Percentiles rank a stretch among this genome's conserved stretches.
These are phyloP conservation scores for Diadumene lineata DNA, from an alignment of 92 coral and sea anemone genomes.

Conservation along the genomic window DNA sequence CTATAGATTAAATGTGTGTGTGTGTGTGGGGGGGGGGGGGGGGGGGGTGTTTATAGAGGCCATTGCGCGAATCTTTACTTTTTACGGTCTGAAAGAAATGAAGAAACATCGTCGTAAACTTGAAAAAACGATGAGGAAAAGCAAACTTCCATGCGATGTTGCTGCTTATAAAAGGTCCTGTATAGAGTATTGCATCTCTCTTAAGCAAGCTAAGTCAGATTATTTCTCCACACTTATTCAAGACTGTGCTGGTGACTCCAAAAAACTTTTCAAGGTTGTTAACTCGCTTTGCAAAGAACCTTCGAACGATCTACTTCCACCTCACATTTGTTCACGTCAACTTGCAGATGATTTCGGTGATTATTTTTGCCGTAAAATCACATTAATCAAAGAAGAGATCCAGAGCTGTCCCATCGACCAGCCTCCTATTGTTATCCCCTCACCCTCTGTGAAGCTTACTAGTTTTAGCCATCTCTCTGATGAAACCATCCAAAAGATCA, in stretches of 20 bases:
- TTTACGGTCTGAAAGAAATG: conserved; percentile 33
- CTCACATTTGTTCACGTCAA: conserved; percentile 31
- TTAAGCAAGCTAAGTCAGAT: conserved; percentile 16
- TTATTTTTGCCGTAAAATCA: conserved; percentile 32
- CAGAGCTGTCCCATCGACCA: conserved; percentile 17
- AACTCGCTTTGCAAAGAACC: conserved; percentile 45
- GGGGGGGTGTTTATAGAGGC: no score
- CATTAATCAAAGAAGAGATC: conserved; percentile 35
- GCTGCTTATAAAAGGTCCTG: conserved; percentile 20
- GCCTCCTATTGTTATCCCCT: neutral
- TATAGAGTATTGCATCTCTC: conserved; percentile 2
- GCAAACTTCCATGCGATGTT: conserved; percentile 27
- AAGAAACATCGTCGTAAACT: conserved; percentile 39
- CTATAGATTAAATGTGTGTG: no score
- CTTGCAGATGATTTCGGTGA: conserved; percentile 59
- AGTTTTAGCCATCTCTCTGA: neutral
- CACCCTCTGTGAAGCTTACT: neutral
- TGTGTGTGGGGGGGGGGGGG: no score
- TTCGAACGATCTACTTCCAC: conserved; percentile 26
- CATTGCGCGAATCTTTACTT: no score
- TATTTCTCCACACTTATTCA: conserved; percentile 3
- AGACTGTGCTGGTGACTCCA: conserved; percentile 49
- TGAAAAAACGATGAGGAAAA: conserved; percentile 47
- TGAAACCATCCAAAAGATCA: conserved; percentile 24
- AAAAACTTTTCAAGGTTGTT: conserved; percentile 38